These are phyloP conservation scores for Cephus cinctus DNA, from an alignment of 1,140 invertebrate species.

Conservation along the genomic window DNA sequence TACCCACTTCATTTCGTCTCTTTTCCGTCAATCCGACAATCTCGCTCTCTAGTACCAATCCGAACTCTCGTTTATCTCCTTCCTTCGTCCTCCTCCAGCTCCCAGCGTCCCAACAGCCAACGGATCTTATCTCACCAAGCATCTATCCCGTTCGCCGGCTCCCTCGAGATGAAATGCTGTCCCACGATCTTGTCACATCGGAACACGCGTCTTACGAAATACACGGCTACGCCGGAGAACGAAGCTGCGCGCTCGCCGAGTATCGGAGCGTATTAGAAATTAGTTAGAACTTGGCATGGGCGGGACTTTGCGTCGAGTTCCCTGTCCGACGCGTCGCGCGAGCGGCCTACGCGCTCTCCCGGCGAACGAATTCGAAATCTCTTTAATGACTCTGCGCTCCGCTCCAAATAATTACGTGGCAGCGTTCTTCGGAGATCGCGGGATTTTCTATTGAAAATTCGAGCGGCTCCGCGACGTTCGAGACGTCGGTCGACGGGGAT, in stretches of 20 bases:
- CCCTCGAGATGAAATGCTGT: slow-evolving; percentile 15
- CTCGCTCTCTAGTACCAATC: neutral
- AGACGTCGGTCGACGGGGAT: no score
- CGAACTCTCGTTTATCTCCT: no score
- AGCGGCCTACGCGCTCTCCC: neutral
- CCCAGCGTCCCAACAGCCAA: neutral
- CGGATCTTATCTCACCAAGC: slow-evolving; percentile 12
- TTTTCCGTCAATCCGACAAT: neutral
- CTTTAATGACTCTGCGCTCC: neutral
- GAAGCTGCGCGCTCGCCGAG: no score
- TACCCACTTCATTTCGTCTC: neutral
- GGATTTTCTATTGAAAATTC: no score
- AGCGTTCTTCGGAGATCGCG: no score
- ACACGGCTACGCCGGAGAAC: no score
- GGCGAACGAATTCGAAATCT: neutral
- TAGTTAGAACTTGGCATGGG: no score
- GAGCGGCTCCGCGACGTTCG: no score
- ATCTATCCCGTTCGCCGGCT: slow-evolving; percentile 12
- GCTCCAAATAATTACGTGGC: no score
- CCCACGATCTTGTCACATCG: slow-evolving; percentile 17
- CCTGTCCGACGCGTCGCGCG: neutral
- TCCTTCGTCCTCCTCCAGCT: no score
- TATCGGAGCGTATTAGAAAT: no score
- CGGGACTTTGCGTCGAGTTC: neutral
- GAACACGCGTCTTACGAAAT: slow-evolving; percentile 5